Evolutionary conservation across 2,888 invertebrate species (phyloP), one percentile per base, ranked within the genome.

Genomic region (Platycheirus rosarum): DNA sequence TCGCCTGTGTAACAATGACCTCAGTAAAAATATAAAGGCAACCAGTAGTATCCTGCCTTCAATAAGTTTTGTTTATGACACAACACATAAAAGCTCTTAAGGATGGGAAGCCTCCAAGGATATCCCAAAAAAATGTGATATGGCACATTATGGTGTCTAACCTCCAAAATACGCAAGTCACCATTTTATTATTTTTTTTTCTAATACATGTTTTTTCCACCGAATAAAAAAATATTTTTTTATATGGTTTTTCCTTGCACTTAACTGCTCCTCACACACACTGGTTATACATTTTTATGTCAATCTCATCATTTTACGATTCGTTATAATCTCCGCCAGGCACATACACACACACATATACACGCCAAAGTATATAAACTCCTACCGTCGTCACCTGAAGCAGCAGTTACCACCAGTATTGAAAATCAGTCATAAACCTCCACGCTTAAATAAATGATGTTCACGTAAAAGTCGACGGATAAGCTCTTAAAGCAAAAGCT

Each of bases 301-400:
- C 80, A 80, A 80, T 80, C 80, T 80, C 80, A 76, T 80, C 80
- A 76, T 76, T 80, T 80, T 76, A 80, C 70, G 76, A 76, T 65
- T n/a, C 14, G 18, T 46, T 40, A 60, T 66, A 66, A 53, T 29
- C 42, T 35, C 49, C 26, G 29, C 42, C 2, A 49, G 35, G 11
- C 9, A 29, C n/a, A n/a, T n/a, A n/a, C n/a, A n/a, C n/a, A n/a
- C n/a, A n/a, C n/a, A n/a, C n/a, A n/a, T n/a, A n/a, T n/a, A n/a
- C n/a, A n/a, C n/a, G n/a, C n/a, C n/a, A n/a, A n/a, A n/a, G n/a
- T n/a, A n/a, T n/a, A n/a, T 48, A 46, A 49, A 66, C 32, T 60
- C 13, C 7, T 20, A 37, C 35, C n/a, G n/a, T n/a, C 68, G 14
- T 60, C 42, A n/a, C 29, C 55, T 60, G 32, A 26, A 29, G 13